phyloP scores from a whole-genome alignment of 2,113 vertebrate species.

The Atherinomorus stipes region DNA sequence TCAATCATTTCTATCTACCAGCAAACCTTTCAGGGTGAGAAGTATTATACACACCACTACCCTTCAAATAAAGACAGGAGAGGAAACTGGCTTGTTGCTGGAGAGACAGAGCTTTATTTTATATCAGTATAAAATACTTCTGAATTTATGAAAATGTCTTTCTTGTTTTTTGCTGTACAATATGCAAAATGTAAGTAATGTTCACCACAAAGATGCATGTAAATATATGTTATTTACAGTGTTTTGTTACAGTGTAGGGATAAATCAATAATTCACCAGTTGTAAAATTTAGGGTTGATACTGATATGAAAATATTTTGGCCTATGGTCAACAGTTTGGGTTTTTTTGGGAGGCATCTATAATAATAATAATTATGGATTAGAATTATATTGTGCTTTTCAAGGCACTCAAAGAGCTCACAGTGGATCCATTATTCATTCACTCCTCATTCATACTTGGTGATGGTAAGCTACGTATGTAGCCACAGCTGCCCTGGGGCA shows the following conservation, averaged over 20 bases:
- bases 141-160: constrained; percentile 54
- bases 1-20: constrained; percentile 37
- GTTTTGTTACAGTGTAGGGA: neutral
- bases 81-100: constrained; percentile 48
- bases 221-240: neutral
- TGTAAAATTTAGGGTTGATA: too few species aligned
- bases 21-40: constrained; percentile 44
- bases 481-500: too few species aligned
- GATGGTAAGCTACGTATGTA: too few species aligned
- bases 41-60: constrained; percentile 67
- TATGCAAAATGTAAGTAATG: neutral
- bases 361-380: too few species aligned
- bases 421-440: too few species aligned
- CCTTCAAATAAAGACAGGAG: constrained; percentile 63
- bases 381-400: too few species aligned
- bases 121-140: constrained; percentile 58
- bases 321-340: too few species aligned
- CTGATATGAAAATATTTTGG: too few species aligned
- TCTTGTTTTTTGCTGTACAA: neutral
- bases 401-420: too few species aligned
- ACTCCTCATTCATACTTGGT: too few species aligned
- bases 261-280: neutral
- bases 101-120: constrained; percentile 41
- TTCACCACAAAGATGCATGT: neutral
- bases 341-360: too few species aligned